Evolutionary conservation across 2,797 vertebrate genomes (phyloP).

Genomic region (Lepilemur ruficaudatus): DNA sequence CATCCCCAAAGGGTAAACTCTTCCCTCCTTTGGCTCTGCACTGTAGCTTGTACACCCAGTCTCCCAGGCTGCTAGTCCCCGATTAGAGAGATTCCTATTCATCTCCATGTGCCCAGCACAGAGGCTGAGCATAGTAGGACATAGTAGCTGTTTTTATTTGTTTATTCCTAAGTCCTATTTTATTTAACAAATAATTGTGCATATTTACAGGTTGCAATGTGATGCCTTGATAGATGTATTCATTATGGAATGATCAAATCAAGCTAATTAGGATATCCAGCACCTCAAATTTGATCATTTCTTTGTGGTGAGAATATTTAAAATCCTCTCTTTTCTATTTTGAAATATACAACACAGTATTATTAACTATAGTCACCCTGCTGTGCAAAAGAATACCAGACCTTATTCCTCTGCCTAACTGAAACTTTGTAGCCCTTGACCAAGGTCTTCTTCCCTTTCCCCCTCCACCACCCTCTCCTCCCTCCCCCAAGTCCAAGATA

Average conservation of each 20-base stretch:
- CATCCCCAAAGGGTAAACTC: not conserved
- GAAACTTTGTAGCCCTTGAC: not conserved
- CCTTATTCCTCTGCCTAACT: not conserved
- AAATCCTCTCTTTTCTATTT: not conserved
- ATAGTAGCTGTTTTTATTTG: not conserved
- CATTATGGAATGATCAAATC: not conserved
- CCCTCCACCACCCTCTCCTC: accelerated
- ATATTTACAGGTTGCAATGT: not conserved
- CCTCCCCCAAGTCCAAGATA: not conserved
- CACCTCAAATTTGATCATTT: not conserved
- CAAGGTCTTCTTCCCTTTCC: not conserved
- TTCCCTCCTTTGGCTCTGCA: no score
- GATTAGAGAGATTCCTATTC: not conserved
- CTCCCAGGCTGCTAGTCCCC: not conserved
- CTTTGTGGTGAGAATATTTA: not conserved
- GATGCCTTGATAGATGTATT: not conserved
- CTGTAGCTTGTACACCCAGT: no score
- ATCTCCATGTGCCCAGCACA: not conserved
- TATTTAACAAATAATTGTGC: not conserved
- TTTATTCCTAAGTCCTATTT: not conserved
- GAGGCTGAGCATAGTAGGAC: not conserved
- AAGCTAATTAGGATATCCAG: not conserved
- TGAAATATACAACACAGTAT: not conserved
- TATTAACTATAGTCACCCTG: not conserved
- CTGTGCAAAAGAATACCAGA: not conserved